These are phyloP conservation scores for Triplophysa dalaica DNA, from an alignment of 2,113 vertebrate genomes.

Conservation along the genomic window DNA sequence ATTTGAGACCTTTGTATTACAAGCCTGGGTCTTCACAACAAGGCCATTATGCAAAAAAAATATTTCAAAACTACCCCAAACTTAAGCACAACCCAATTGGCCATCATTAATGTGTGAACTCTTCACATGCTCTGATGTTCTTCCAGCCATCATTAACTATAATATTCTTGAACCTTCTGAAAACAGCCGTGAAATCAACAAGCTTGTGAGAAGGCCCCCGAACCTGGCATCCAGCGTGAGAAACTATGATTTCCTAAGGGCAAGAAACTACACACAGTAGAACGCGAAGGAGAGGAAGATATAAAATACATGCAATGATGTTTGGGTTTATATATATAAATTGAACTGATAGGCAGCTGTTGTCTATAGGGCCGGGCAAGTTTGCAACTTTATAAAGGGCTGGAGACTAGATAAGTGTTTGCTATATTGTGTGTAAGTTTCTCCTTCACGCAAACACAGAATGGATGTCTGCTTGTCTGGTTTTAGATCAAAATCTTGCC, in stretches of 20 bases:
- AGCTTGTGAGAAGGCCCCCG: slow-evolving; percentile 23
- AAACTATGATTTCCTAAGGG: slow-evolving; percentile 39
- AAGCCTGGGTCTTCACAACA: background rate
- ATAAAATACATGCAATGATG: slow-evolving; percentile 16
- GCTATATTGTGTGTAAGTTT: background rate
- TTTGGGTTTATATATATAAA: slow-evolving; percentile 38
- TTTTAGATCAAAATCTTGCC: slow-evolving; percentile 56
- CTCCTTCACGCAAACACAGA: slow-evolving; percentile 20
- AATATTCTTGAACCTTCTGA: background rate
- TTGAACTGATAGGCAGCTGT: slow-evolving; percentile 17
- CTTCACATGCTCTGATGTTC: background rate
- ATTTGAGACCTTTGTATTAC: background rate
- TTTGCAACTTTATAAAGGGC: slow-evolving; percentile 15
- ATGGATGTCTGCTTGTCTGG: slow-evolving; percentile 46
- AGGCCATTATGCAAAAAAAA: no score
- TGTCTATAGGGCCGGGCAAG: slow-evolving; percentile 14
- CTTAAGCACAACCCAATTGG: no score
- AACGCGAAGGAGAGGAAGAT: slow-evolving; percentile 19
- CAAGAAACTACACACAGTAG: slow-evolving; percentile 31
- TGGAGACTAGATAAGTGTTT: slow-evolving; percentile 7
- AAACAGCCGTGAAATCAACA: slow-evolving; percentile 17
- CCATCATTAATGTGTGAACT: no score
- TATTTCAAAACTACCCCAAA: no score
- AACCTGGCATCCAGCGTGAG: slow-evolving; percentile 45
- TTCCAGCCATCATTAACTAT: background rate